These are phyloP conservation scores for Smutsia temminckii DNA, from an alignment of 2,797 vertebrate species.

Conservation along the genomic window DNA sequence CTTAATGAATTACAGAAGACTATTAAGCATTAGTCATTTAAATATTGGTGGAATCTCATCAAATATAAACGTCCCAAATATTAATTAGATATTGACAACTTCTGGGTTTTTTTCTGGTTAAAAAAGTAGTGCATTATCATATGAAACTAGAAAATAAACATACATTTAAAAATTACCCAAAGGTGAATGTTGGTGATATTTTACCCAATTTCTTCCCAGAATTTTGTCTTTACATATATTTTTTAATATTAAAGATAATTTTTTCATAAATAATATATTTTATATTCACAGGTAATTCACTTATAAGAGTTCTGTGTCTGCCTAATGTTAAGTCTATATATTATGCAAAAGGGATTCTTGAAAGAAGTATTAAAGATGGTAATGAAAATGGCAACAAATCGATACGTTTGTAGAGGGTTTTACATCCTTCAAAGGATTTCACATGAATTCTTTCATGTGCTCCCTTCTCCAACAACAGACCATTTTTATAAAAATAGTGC, in stretches of 20 bases:
- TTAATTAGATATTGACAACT: neutral
- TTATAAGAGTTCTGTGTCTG: neutral
- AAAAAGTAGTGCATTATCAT: neutral
- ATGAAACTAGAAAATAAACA: slow-evolving; percentile 9
- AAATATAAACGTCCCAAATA: neutral
- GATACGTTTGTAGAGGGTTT: neutral
- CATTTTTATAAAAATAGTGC: neutral
- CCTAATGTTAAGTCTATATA: neutral
- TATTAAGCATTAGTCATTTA: neutral
- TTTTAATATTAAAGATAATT: neutral
- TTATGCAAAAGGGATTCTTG: neutral
- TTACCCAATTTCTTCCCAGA: slow-evolving; percentile 7
- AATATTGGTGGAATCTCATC: neutral
- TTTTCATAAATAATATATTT: neutral
- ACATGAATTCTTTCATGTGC: neutral
- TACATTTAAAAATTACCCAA: neutral
- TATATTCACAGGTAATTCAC: neutral
- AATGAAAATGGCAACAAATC: neutral
- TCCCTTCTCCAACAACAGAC: neutral
- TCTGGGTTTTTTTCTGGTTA: neutral
- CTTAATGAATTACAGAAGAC: neutral
- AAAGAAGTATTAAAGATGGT: neutral
- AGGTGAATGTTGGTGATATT: neutral
- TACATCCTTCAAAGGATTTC: neutral
- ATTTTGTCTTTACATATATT: neutral